phyloP scores from a whole-genome alignment of 2,113 vertebrate genomes.

The Cyphomyrus plagiostoma region DNA sequence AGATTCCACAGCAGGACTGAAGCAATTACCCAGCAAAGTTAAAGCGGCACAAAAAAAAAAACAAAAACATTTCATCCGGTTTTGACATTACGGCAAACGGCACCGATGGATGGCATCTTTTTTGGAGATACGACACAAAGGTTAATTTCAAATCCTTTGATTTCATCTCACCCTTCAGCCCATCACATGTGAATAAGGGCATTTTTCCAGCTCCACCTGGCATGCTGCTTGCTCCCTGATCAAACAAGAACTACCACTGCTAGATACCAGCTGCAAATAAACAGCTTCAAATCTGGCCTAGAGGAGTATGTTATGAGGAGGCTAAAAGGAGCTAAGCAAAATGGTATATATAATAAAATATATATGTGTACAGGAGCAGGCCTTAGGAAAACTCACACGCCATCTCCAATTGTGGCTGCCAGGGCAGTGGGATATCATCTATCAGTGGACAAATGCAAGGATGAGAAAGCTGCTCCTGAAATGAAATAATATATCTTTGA shows the following conservation, averaged over 20 bases:
- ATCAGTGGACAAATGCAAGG: conserved; percentile 96
- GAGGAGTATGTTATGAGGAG: conserved; percentile 52
- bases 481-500: conserved; percentile 99
- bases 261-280: conserved; percentile 67
- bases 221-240: conserved; percentile 36
- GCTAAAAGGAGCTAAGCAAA: conserved; percentile 67
- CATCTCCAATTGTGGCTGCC: conserved; percentile 78
- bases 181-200: conserved; percentile 72
- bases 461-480: conserved; percentile 96
- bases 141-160: background rate
- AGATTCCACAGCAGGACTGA: background rate
- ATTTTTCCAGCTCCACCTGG: conserved; percentile 49
- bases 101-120: background rate
- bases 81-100: background rate
- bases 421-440: conserved; percentile 77
- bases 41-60: no score
- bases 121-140: background rate
- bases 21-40: background rate
- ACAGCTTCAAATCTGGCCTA: background rate
- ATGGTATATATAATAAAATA: conserved; percentile 50
- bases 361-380: conserved; percentile 74
- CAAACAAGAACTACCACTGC: conserved; percentile 74
- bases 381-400: conserved; percentile 80
- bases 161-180: background rate
- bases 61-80: background rate